Conservation (phyloP, 1,140 invertebrate species). For the Drosophila albomicans region DNA sequence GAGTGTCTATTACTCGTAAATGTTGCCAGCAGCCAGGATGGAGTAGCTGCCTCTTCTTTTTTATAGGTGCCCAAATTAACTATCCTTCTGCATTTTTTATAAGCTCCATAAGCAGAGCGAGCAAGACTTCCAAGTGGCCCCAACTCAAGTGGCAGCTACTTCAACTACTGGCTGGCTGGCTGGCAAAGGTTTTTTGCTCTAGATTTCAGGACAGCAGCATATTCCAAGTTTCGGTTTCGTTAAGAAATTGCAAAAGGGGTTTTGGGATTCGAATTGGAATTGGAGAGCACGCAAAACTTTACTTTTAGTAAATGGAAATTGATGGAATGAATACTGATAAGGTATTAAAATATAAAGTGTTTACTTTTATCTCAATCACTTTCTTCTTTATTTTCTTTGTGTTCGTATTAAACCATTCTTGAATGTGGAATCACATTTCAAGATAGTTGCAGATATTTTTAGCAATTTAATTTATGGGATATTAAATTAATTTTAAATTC, state of each 20-base stretch:
- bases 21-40: constrained; percentile 10
- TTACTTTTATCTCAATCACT: too few relatives aligned
- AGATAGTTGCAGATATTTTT: neutral
- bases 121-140: neutral
- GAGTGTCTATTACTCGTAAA: constrained; percentile 12
- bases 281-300: too few relatives aligned
- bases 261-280: neutral
- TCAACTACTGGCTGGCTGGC: neutral
- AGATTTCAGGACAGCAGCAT: neutral
- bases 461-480: too few relatives aligned
- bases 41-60: constrained; percentile 3
- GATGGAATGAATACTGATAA: too few relatives aligned
- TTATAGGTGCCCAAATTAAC: constrained; percentile 30
- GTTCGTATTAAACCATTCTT: too few relatives aligned
- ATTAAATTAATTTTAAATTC: too few relatives aligned
- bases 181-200: neutral
- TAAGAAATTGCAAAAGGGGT: neutral
- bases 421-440: neutral
- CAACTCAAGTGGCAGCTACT: constrained; percentile 7
- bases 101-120: neutral
- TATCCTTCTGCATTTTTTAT: constrained; percentile 16
- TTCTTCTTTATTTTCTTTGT: too few relatives aligned
- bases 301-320: too few relatives aligned
- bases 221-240: neutral
- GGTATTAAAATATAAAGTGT: too few relatives aligned